Conservation (phyloP, 2,797 vertebrate species). For the Pseudochirops corinnae region DNA sequence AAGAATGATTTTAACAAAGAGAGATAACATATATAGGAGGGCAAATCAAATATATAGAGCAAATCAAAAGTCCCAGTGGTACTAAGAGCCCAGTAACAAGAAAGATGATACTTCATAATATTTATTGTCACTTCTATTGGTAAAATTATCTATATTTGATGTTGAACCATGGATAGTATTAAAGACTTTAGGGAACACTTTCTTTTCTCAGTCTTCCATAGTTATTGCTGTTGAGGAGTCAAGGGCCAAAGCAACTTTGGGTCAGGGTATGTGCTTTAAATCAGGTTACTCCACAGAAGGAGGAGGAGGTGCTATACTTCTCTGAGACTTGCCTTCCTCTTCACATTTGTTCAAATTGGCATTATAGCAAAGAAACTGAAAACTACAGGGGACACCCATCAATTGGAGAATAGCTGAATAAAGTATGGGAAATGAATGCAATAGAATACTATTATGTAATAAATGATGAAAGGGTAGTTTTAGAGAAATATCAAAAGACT, state of each 20-base stretch:
- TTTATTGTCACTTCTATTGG: not conserved
- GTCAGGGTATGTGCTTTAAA: not conserved
- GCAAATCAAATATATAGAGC: not conserved
- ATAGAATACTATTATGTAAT: not conserved
- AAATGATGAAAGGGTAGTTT: not conserved
- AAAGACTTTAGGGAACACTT: not conserved
- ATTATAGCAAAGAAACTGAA: not conserved
- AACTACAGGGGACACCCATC: not conserved
- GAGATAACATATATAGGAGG: not conserved
- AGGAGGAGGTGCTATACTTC: not conserved
- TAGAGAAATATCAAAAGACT: not conserved
- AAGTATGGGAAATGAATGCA: not conserved
- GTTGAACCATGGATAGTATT: not conserved
- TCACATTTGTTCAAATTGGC: not conserved
- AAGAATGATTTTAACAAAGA: not conserved
- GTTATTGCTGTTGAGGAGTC: no score
- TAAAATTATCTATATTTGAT: not conserved
- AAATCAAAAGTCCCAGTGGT: not conserved
- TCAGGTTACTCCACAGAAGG: not conserved
- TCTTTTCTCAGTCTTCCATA: not conserved
- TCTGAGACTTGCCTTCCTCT: not conserved
- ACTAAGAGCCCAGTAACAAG: not conserved
- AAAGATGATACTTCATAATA: not conserved
- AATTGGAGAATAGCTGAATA: not conserved
- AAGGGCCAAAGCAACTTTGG: not conserved